Evolutionary conservation across 2,113 vertebrate genomes (phyloP).

Genomic region (Chionis minor): DNA sequence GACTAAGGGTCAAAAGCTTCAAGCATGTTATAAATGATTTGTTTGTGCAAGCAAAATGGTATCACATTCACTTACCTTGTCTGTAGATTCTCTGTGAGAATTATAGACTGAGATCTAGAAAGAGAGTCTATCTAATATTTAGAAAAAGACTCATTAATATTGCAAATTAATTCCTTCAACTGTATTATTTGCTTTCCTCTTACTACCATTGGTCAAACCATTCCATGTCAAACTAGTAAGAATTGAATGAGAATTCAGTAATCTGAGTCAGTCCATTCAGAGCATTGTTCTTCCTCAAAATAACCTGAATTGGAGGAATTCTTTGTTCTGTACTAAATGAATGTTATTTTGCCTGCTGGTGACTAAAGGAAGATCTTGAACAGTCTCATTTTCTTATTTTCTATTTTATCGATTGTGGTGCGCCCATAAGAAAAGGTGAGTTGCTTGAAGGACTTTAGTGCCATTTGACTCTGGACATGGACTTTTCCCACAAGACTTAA

Average conservation of each 20-base stretch:
- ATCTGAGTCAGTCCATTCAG: background rate
- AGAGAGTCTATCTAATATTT: background rate
- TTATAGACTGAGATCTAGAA: background rate
- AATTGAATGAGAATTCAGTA: background rate
- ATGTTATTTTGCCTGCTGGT: background rate
- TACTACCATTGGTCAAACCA: background rate
- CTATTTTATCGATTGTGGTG: background rate
- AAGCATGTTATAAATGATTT: background rate
- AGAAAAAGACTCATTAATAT: background rate
- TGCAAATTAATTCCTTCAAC: background rate
- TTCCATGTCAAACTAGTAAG: background rate
- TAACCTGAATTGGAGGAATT: background rate
- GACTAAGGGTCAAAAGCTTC: background rate
- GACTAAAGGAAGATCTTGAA: background rate
- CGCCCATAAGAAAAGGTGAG: background rate
- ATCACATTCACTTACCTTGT: background rate
- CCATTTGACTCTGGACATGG: fast-evolving
- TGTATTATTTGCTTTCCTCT: background rate
- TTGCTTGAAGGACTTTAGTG: background rate
- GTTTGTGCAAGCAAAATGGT: background rate
- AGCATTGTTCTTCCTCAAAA: background rate
- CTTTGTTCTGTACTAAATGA: background rate
- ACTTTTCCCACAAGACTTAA: background rate
- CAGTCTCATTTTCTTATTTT: background rate
- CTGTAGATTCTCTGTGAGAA: background rate